Conservation (phyloP, 2,797 vertebrate species). For the Protonibea diacanthus region DNA sequence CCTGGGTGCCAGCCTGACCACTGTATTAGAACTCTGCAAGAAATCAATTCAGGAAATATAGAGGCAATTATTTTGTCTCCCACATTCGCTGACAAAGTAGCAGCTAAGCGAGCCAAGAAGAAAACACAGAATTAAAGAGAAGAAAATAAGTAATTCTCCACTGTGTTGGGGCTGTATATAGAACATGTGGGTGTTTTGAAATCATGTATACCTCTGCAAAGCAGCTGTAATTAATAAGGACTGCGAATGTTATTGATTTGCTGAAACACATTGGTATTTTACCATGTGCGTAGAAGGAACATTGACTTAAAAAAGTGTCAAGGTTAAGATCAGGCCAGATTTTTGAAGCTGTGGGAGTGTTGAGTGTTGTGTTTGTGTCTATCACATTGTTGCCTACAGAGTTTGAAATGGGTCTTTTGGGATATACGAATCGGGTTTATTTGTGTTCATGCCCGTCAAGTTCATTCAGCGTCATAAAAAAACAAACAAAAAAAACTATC, state of each 20-base stretch:
- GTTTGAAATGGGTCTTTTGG: constrained; percentile 32
- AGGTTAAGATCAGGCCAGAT: constrained; percentile 20
- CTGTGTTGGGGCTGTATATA: constrained; percentile 52
- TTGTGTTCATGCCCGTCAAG: constrained; percentile 18
- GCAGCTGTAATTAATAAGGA: constrained; percentile 73
- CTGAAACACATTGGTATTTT: constrained; percentile 43
- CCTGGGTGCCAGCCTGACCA: constrained; percentile 77
- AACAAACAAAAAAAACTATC: constrained; percentile 27
- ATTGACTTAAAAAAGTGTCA: constrained; percentile 2
- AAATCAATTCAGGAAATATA: constrained; percentile 89
- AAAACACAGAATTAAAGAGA: constrained; percentile 80
- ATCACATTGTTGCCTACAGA: constrained; percentile 11
- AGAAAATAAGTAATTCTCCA: constrained; percentile 67
- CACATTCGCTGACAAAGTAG: constrained; percentile 85
- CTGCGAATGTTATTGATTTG: constrained; percentile 66
- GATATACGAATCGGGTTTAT: constrained; percentile 44
- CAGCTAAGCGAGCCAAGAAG: constrained; percentile 73
- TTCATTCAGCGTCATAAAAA: constrained; percentile 39
- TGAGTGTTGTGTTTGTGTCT: constrained; percentile 10
- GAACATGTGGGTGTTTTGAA: constrained; percentile 67
- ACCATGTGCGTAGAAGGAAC: constrained; percentile 9
- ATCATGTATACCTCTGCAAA: constrained; percentile 53
- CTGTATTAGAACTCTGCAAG: constrained; percentile 83
- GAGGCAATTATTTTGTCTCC: constrained; percentile 88
- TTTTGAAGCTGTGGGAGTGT: constrained; percentile 18